Base-by-base conservation (phyloP, 2,888 invertebrate species). In the Brachyptera risi region DNA sequence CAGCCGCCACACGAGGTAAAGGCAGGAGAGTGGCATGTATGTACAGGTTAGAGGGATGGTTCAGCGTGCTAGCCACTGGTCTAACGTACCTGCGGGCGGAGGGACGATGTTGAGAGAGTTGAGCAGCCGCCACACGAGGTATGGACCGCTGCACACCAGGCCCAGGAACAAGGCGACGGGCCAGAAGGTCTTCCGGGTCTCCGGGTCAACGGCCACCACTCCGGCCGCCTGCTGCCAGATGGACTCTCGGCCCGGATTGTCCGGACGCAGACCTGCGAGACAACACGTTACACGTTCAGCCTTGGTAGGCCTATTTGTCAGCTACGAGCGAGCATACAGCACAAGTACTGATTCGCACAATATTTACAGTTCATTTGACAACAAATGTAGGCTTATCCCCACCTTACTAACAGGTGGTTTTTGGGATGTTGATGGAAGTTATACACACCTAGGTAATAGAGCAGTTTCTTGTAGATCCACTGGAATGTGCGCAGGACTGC, bases 91-190 rank as follows among this genome's bases (percentile, higher is more conserved):
- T 13, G 21, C 21, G 4, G 7, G 26, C 19, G 40, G 37, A 2
- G 35, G 35, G 23, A 15, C 3, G 21, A 38, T 13, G 21, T 27
- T 44, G 49, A 56, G 13, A 13, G 54, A 54, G 38, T 31, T 84
- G 63, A 94, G 75, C 74, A 95, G 82, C 73, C 86, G 90, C 78
- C 91, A 89, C 64, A 96, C 87, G 50, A 98, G 79, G 79, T 94
- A 97, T 0, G 98, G 97, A 9, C 93, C 94, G 0, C 92, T 91
- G 57, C 95, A 82, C 50, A 96, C 86, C 59, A 96, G 84, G 2
- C 90, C 89, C 69, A 96, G 82, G 78, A 97, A 96, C 68, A 95
- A 81, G 2, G 96, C 73, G 11, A 96, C 87, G 0, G 96, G 93
- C 96, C 96, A 96, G 2, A 89, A 85, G 1, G 81, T 77, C 9